Conservation (phyloP, 2,113 vertebrate genomes). For the Microcebus jonahi region DNA sequence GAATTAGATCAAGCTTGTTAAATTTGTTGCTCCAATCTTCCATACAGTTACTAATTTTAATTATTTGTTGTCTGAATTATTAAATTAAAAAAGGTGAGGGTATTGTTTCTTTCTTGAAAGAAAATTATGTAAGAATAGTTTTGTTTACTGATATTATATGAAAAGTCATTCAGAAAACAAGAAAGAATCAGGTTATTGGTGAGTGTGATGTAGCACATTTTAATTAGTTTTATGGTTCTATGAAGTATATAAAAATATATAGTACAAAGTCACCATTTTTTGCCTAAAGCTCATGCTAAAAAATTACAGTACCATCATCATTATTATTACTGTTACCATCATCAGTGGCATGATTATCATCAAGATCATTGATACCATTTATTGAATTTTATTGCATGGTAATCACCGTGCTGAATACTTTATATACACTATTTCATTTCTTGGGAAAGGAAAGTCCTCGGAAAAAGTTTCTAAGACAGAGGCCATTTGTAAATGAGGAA, state of each 20-base stretch:
- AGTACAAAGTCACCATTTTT: neutral
- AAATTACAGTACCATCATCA: neutral
- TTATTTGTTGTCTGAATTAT: neutral
- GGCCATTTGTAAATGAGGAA: neutral
- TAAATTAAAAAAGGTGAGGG: neutral
- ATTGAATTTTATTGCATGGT: neutral
- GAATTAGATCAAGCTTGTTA: neutral
- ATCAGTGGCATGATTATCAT: neutral
- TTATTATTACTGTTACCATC: neutral
- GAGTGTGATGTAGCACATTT: neutral
- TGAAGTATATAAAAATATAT: neutral
- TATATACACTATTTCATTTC: neutral
- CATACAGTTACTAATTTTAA: neutral
- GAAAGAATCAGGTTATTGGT: neutral
- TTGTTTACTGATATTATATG: neutral
- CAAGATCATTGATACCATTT: neutral
- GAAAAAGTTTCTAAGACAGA: neutral
- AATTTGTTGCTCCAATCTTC: neutral
- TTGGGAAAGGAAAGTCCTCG: neutral
- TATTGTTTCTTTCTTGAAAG: neutral
- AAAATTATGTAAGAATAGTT: neutral
- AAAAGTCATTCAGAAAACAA: neutral
- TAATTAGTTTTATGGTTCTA: neutral
- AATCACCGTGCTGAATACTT: neutral
- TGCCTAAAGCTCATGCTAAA: neutral